Base-by-base conservation (phyloP, 2,113 vertebrate genomes). In the Amazona guildingii region DNA sequence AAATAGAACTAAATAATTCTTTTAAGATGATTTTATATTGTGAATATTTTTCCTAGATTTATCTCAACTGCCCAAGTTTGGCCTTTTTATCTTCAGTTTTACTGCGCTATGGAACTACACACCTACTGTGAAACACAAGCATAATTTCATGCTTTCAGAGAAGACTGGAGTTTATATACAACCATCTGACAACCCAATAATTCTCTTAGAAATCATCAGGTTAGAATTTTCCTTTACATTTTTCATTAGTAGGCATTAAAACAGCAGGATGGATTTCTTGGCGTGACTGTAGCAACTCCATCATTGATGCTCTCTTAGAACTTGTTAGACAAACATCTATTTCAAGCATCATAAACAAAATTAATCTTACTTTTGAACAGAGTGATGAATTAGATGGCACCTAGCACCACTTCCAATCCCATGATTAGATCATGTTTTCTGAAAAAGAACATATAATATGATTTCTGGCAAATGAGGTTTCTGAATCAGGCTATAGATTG, bases 391-490 rank as follows among this genome's bases (percentile, higher is more conserved):
- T 83, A 85, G 46, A 75, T 67, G 86, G 57, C 44, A 48, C n/a
- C 20, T 85, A 95, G 39, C 57, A 92, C 27, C 41, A 35, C 52
- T 95, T 83, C 57, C 63, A 80, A 74, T 57, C 17, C 14, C 15
- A n/a, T 94, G 39, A 94, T 83, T 92, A 91, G 77, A 86, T 96
- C 59, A 82, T 9, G 27, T 91, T 95, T 94, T 66, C 57, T 78
- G 48, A 94, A 82, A 89, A 91, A 88, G 66, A 72, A 27, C 37
- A 55, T 78, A 76, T 69, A 92, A 76, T 52, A 62, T 69, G 69
- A 89, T 94, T 96, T 95, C 62, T 91, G 74, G 52, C 31, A 84
- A 51, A 49, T 66, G 46, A 59, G 35, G 78, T 80, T 82, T 92
- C 51, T 95, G 77, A 91, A 91, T 68, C 18, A 73, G 48, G 21